Evolutionary conservation across 2,113 vertebrate genomes (phyloP).

Genomic region (Meriones unguiculatus): DNA sequence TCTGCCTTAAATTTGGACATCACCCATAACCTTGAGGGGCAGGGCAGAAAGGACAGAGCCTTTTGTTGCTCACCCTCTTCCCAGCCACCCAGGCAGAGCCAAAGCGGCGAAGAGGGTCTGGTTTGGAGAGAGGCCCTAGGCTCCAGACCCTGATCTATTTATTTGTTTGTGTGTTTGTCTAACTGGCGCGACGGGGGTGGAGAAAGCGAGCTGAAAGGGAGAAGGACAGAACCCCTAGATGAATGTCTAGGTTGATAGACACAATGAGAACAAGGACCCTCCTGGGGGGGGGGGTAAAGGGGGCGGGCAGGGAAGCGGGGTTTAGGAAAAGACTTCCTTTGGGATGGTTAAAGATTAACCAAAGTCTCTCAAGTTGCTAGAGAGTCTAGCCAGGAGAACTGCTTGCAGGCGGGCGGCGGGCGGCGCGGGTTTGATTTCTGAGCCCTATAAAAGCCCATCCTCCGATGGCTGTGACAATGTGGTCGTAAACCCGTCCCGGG

Average conservation of each 20-base stretch:
- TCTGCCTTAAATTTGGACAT: slow-evolving; percentile 90
- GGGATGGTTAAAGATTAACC: slow-evolving; percentile 90
- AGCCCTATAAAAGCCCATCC: slow-evolving; percentile 96
- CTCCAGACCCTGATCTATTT: slow-evolving; percentile 50
- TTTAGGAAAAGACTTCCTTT: slow-evolving; percentile 86
- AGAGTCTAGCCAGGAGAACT: slow-evolving; percentile 88
- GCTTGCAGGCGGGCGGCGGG: slow-evolving; percentile 88
- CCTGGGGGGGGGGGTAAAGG: not conserved
- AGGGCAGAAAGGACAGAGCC: slow-evolving; percentile 83
- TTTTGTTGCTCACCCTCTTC: slow-evolving; percentile 83
- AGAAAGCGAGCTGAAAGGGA: slow-evolving; percentile 72
- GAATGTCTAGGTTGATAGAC: slow-evolving; percentile 58
- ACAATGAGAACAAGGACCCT: slow-evolving; percentile 66
- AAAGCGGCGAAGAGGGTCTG: slow-evolving; percentile 62
- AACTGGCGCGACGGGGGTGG: slow-evolving; percentile 68
- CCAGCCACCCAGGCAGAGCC: slow-evolving; percentile 75
- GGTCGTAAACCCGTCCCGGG: slow-evolving; percentile 94
- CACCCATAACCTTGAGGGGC: slow-evolving; percentile 91
- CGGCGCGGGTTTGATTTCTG: slow-evolving; percentile 93
- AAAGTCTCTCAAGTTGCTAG: slow-evolving; percentile 84
- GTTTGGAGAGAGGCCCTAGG: slow-evolving; percentile 41
- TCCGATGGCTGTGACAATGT: slow-evolving; percentile 95
- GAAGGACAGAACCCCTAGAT: slow-evolving; percentile 68
- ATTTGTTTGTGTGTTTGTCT: slow-evolving; percentile 85
- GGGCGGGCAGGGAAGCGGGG: slow-evolving; percentile 70